A percentile compares a stretch with the other conserved stretches of the same genome.
Evolutionary conservation across 2,113 vertebrate genomes (phyloP).

Genomic region (Phrynosoma blainvillii): DNA sequence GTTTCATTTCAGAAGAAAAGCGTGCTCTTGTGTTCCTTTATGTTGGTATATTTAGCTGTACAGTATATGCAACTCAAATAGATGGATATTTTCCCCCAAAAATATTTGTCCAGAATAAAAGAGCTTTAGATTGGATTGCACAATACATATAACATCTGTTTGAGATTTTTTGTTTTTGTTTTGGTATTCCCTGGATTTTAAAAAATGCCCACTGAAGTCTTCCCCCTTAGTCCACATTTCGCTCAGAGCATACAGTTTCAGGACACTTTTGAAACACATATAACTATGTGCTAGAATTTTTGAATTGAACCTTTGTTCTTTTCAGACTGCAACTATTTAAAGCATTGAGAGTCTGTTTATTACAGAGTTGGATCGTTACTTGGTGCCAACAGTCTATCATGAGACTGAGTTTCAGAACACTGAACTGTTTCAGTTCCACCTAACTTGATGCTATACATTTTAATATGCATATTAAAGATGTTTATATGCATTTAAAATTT

Average conservation of each 20-base stretch:
- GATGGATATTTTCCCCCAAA: neutral
- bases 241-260: neutral
- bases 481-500: neutral
- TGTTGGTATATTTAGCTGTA: neutral
- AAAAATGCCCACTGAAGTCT: neutral
- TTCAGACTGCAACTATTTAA: slow-evolving; percentile 2
- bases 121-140: neutral
- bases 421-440: neutral
- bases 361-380: neutral
- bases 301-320: slow-evolving; percentile 11
- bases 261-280: neutral
- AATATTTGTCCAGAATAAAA: neutral
- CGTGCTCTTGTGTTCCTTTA: neutral
- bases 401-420: neutral
- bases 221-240: neutral
- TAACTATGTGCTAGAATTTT: neutral
- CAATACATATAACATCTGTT: neutral
- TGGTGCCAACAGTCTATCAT: neutral
- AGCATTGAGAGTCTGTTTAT: neutral
- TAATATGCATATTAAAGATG: neutral
- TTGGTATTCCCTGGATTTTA: neutral
- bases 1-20: slow-evolving; percentile 11
- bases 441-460: slow-evolving; percentile 2
- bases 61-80: slow-evolving; percentile 2
- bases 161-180: neutral